Evolutionary conservation across 1,140 invertebrate species (phyloP).

Genomic region (Apis laboriosa): DNA sequence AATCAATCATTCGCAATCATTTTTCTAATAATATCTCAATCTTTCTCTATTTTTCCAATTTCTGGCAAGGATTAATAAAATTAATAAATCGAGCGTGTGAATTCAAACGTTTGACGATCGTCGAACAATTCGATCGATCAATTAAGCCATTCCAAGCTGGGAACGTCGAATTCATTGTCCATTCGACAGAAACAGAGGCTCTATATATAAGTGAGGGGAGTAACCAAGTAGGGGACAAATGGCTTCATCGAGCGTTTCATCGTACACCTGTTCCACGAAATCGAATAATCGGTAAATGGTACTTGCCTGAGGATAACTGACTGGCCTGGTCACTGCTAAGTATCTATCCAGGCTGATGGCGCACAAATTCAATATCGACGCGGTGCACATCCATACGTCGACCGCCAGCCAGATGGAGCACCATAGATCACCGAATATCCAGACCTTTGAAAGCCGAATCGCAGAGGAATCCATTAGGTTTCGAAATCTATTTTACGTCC

Average conservation of each 20-base stretch:
- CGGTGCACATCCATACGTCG: conserved; percentile 98
- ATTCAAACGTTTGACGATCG: neutral
- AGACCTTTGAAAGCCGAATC: conserved; percentile 83
- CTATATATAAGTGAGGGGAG: neutral
- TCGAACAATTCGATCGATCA: conserved; percentile 6
- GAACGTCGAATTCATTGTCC: neutral
- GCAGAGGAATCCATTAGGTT: neutral
- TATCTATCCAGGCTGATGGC: conserved; percentile 96
- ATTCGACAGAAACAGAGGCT: neutral
- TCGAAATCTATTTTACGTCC: neutral
- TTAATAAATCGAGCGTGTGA: too few species aligned
- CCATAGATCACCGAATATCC: conserved; percentile 96
- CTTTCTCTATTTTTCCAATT: too few species aligned
- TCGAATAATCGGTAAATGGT: conserved; percentile 45
- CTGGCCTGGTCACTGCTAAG: conserved; percentile 95
- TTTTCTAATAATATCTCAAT: too few species aligned
- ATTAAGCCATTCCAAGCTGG: neutral
- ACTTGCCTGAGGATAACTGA: conserved; percentile 90
- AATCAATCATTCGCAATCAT: too few species aligned
- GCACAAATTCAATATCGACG: conserved; percentile 95
- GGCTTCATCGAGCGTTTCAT: conserved; percentile 27
- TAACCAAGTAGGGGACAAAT: neutral
- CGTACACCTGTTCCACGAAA: conserved; percentile 29
- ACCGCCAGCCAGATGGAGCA: conserved; percentile 96
- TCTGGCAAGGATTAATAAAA: neutral